Evolutionary conservation across 2,797 vertebrate species (phyloP), one percentile per base, ranked within the genome.

Genomic region (Acanthurus tractus): DNA sequence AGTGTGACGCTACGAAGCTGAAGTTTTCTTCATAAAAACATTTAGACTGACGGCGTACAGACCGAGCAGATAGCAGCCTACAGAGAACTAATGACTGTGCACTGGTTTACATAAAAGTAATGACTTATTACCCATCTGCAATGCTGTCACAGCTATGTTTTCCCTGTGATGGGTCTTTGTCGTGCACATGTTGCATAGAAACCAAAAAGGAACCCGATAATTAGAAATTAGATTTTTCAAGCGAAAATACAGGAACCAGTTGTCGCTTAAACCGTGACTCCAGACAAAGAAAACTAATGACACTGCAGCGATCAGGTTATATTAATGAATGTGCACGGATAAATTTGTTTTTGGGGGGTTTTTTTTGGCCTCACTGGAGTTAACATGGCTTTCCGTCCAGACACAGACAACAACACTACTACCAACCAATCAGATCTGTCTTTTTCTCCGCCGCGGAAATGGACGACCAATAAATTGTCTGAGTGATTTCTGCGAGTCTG

Each of bases 391-490:
- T 89, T 94, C 89, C 83, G 84, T 92, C 90, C 86, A 95, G 94
- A 94, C 92, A 87, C 89, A 94, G 93, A 95, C 94, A 95, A 95
- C 93, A 95, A 95, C 94, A 95, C 85, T 86, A 80, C 81, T 70
- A 84, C 74, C 75, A 73, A 76, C 95, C 95, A 95, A 95, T 95
- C 94, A 91, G 42, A 23, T 70, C 68, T 44, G 57, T 77, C 48
- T 45, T 45, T 76, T 9, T 62, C 77, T 85, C 55, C 89, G 71
- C 89, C 88, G 86, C 83, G 86, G 90, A 90, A 87, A 84, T 59
- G n/a, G 2, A 22, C 1, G 8, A 40, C 92, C 88, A 92, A 92
- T 92, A 64, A 72, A 13, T 8, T 7, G 13, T 0, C 53, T 8
- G 58, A 3, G 7, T 50, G 53, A 8, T 4, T 44, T 45, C n/a